Base-by-base conservation (phyloP, 2,888 invertebrate genomes). In the Drosophila mettleri region DNA sequence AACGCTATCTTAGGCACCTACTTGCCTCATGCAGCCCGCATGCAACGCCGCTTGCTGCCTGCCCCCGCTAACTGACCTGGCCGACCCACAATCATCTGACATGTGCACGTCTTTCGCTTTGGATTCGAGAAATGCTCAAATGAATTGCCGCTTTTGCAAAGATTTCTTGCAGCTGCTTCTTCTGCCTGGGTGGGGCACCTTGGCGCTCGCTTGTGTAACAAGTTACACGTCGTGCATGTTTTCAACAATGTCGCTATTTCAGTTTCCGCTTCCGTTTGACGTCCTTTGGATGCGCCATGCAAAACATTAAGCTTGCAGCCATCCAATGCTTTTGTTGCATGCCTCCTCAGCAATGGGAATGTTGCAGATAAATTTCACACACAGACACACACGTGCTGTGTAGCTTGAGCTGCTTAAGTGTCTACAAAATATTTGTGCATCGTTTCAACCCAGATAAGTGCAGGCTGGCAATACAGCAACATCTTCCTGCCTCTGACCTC, bases 211-310 rank as follows among this genome's bases (percentile, higher is more conserved):
- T 80, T 64, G 73, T 74, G 73, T 85, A 83, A 81, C 88, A 86
- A 86, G 85, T 85, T 85, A 55, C 86, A 86, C 86, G 84, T 88
- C 86, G 84, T 88, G 81, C 88, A 86, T 85, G 85, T 88, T 74
- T 68, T 82, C 84, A 81, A 86, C 88, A 85, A 84, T 84, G 83
- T 83, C 81, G 77, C 84, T 78, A 80, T 68, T 77, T 62, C 58
- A 67, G 65, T 78, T 72, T 63, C 77, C 80, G 70, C 67, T 79
- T 64, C 80, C 82, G 67, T 53, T 75, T 70, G 67, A 45, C 64
- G 55, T 66, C 55, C 67, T 68, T 64, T 54, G 84, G 78, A 80
- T 74, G 74, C 80, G 65, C 34, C 67, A 74, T 76, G 78, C 62
- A 78, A 76, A 78, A 59, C 74, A 74, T 54, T 69, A 69, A 54